Evolutionary conservation across 2,797 vertebrate species (phyloP), one percentile per base, ranked within the genome.

Genomic region (Coranthus polyacanthus): DNA sequence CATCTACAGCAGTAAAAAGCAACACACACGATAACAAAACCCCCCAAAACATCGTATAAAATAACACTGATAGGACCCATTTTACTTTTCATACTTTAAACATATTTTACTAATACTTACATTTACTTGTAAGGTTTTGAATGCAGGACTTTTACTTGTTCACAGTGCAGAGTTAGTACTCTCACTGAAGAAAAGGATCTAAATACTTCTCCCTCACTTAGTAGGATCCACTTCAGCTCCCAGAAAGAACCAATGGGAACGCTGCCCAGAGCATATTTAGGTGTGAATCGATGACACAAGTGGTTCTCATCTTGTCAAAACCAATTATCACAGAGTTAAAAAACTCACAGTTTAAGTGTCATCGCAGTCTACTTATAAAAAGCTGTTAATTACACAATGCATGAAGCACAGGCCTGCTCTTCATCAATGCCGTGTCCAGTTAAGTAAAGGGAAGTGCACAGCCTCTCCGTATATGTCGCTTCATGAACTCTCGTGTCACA

Each of bases 311-410:
- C 45, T 57, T 64, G 74, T 74, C 66, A 70, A 73, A 78, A 70
- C 53, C 54, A 83, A 82, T 85, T 87, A 79, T 71, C 77, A 44
- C 78, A 68, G 36, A 20, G 21, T 16, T 15, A 61, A 60, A 42
- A 49, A 18, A 29, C 21, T 63, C 24, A 4, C 36, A 49, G 55
- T 11, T 12, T 11, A 66, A 62, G 65, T 61, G 68, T 50, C 36
- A 16, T 57, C 20, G 16, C 58, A 49, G 67, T 38, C 57, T 51
- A 24, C 57, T 75, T 67, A 46, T 57, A 51, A 75, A 64, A 78
- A 72, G 16, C 66, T 74, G 80, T 58, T 78, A 66, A 83, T 77
- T 72, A 53, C 57, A 42, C 38, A 38, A 54, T 38, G 36, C 43
- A 58, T 55, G 58, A 0, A 36, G 46, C 49, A 4, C 3, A 1